phyloP scores from a whole-genome alignment of 2,113 vertebrate species.

The Poeciliopsis retropinna region DNA sequence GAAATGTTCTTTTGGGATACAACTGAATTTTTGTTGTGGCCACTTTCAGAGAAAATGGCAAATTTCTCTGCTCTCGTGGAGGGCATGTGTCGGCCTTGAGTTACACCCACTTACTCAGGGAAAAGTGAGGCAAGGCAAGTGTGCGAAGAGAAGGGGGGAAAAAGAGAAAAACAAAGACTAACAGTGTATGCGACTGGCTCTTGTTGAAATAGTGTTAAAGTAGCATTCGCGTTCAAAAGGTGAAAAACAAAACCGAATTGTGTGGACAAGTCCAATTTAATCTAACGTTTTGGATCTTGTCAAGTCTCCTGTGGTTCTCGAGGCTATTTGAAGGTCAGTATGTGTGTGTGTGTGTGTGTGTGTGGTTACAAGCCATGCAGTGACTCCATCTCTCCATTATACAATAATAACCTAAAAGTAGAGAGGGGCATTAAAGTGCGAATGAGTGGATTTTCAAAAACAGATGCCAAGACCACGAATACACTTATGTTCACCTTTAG shows the following conservation, averaged over 20 bases:
- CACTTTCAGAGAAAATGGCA: background rate
- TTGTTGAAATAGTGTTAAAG: background rate
- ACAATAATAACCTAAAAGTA: constrained; percentile 66
- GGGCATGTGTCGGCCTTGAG: background rate
- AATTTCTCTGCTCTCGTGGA: background rate
- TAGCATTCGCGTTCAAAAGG: constrained; percentile 38
- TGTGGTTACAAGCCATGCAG: constrained; percentile 63
- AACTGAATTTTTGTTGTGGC: background rate
- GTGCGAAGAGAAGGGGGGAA: background rate
- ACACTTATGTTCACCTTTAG: constrained; percentile 67
- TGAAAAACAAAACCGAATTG: constrained; percentile 38
- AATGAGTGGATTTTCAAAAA: constrained; percentile 64
- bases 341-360: constrained; percentile 31
- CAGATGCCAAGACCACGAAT: constrained; percentile 62
- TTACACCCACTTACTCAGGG: background rate
- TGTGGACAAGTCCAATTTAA: constrained; percentile 37
- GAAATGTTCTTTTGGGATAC: background rate
- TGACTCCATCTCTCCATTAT: constrained; percentile 75
- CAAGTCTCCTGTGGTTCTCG: constrained; percentile 21
- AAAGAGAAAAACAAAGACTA: background rate
- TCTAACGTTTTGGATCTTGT: constrained; percentile 54
- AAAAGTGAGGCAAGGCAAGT: background rate
- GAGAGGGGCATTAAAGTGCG: constrained; percentile 61
- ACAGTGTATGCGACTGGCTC: background rate
- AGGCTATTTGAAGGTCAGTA: constrained; percentile 33